Conservation (phyloP, 2,113 vertebrate species). For the Melospiza melodia region DNA sequence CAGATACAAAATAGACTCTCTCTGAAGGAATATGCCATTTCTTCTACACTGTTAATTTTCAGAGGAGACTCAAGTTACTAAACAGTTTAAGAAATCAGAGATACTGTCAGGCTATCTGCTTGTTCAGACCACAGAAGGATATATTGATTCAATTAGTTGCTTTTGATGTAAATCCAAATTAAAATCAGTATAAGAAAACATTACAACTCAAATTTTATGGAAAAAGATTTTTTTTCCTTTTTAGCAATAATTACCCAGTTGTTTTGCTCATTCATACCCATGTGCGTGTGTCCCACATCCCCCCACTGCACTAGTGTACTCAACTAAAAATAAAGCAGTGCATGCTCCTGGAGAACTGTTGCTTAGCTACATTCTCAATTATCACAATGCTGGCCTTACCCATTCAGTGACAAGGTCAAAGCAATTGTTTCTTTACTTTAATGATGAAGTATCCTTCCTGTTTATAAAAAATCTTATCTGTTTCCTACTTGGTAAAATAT, state of each 20-base stretch:
- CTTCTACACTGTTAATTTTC: neutral
- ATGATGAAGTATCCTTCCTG: constrained; percentile 52
- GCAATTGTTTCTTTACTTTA: constrained; percentile 53
- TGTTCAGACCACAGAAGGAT: neutral
- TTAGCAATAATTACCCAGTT: neutral
- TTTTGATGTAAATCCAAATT: neutral
- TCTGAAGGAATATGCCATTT: neutral
- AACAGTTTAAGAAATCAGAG: neutral
- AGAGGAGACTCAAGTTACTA: neutral
- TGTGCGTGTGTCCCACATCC: too few relatives aligned
- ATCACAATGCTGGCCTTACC: constrained; percentile 36
- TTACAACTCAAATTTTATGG: neutral
- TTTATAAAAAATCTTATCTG: constrained; percentile 58
- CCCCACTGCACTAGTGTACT: neutral
- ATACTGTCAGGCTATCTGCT: neutral
- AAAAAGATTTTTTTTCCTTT: neutral
- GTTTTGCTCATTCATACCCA: neutral
- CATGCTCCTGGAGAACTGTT: constrained; percentile 49
- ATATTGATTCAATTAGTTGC: neutral
- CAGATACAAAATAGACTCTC: neutral
- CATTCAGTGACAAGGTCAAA: constrained; percentile 61
- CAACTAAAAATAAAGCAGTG: constrained; percentile 35
- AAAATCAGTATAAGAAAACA: neutral
- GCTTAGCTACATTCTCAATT: constrained; percentile 60
- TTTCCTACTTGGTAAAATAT: constrained; percentile 54